Evolutionary conservation across 2,797 vertebrate species (phyloP).

Genomic region (Kryptopterus vitreolus): DNA sequence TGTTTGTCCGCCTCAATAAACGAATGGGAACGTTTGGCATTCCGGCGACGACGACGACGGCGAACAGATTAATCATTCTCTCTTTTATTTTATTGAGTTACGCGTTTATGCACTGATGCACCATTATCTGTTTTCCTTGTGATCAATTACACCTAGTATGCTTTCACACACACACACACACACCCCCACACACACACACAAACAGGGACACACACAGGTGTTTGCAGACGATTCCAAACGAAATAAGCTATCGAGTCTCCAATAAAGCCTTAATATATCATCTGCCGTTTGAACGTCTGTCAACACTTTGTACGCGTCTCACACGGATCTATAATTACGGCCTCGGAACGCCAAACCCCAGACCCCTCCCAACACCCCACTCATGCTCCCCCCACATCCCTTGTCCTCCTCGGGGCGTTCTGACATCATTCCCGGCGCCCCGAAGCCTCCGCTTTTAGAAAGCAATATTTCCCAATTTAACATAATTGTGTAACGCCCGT

Average conservation of each 20-base stretch:
- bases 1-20: conserved; percentile 1
- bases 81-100: conserved; percentile 42
- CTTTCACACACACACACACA: conserved; percentile 14
- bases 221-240: conserved; percentile 27
- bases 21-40: conserved; percentile 14
- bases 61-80: conserved; percentile 45
- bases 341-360: conserved; percentile 21
- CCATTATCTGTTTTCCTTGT: conserved; percentile 44
- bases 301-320: conserved; percentile 31
- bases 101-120: conserved; percentile 35
- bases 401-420: conserved; percentile 20
- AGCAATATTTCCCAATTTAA: conserved; percentile 81
- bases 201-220: conserved; percentile 10
- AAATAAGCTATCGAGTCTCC: conserved; percentile 8
- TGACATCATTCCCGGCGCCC: conserved; percentile 38
- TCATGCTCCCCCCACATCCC: no score
- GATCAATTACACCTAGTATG: conserved; percentile 40
- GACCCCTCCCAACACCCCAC: conserved; percentile 45
- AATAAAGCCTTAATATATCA: conserved; percentile 35
- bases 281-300: conserved; percentile 26
- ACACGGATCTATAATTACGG: conserved; percentile 35
- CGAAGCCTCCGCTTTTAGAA: conserved; percentile 65
- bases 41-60: conserved; percentile 36
- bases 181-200: conserved; percentile 19
- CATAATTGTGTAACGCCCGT: conserved; percentile 76